Evolutionary conservation across 92 coral and sea anemone genomes (phyloP).

Genomic region (Pocillopora grandis): DNA sequence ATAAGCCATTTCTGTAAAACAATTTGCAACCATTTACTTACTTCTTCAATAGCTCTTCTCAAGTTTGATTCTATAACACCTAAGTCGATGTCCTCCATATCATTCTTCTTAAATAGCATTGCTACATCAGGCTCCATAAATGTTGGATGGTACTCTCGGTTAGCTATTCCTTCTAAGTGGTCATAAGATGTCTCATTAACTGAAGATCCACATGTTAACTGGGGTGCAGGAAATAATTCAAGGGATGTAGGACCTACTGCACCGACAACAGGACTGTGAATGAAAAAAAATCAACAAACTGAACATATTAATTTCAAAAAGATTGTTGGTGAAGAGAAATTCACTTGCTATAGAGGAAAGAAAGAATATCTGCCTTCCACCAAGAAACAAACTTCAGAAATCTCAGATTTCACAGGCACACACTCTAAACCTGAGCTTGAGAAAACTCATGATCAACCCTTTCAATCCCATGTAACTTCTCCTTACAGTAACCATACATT

Average conservation of each 20-base stretch:
- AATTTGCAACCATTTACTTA: slow-evolving; percentile 17
- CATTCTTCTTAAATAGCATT: slow-evolving; percentile 94
- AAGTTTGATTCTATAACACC: slow-evolving; percentile 84
- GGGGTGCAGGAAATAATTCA: slow-evolving; percentile 85
- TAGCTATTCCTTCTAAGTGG: slow-evolving; percentile 83
- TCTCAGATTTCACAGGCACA: too few species aligned
- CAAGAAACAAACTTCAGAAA: too few species aligned
- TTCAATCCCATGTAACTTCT: too few species aligned
- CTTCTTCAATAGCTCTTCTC: slow-evolving; percentile 89
- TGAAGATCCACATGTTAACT: slow-evolving; percentile 85
- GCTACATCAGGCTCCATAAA: slow-evolving; percentile 97
- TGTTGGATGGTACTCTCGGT: slow-evolving; percentile 81
- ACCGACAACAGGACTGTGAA: slow-evolving; percentile 52
- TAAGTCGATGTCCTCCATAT: slow-evolving; percentile 84
- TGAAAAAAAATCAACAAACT: neutral
- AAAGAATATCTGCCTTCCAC: too few species aligned
- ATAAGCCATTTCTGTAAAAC: neutral
- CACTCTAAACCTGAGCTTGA: too few species aligned
- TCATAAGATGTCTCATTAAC: slow-evolving; percentile 96
- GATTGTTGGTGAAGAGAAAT: too few species aligned
- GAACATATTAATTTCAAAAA: too few species aligned
- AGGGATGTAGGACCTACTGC: slow-evolving; percentile 87
- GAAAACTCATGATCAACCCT: too few species aligned
- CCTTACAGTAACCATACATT: too few species aligned
- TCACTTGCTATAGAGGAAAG: too few species aligned